Evolutionary conservation across 2,113 vertebrate species (phyloP), one percentile per base, ranked within the genome.

Genomic region (Theristicus caerulescens): DNA sequence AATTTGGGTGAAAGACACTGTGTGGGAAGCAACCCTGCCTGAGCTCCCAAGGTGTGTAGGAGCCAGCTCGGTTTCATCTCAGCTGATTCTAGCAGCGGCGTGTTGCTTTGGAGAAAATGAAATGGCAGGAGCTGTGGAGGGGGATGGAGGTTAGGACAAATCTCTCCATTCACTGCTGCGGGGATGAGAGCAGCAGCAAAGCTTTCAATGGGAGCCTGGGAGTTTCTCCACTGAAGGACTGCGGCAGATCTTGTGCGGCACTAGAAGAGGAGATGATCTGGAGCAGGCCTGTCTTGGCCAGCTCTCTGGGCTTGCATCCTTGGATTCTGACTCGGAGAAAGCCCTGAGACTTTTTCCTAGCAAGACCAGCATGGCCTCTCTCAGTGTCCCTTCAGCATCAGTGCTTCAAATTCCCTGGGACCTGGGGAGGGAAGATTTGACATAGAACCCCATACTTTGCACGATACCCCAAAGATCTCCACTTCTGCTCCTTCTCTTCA

Each of bases 1-100:
- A 27, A 95, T 96, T 95, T 95, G 92, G 94, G 96, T 97, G 96
- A 95, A 96, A 96, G 94, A 97, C 95, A 88, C 72, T 76, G 95
- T 13, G 97, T 96, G 94, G 96, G 97, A 94, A 96, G 97, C 86
- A 81, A 27, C 85, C 87, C 80, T 93, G 86, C 96, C 90, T 93
- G 88, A 93, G 94, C 88, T 94, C 86, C 71, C 90, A 93, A 95
- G 94, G 94, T 97, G 96, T 95, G 97, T 95, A 95, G 93, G 96
- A 97, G 91, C 86, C 73, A 94, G 84, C 81, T 93, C 1, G 2
- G 85, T 61, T 93, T 67, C 81, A 65, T 93, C 82, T 92, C 94
- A 78, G 89, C 88, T 93, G 85, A 93, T 82, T 95, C 77, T 66
- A 78, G 86, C 18, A 15, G 91, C 24, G 9, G 22, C 4, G 11